Evolutionary conservation across 2,888 invertebrate species (phyloP).

Genomic region (Oxystoma pomonae): DNA sequence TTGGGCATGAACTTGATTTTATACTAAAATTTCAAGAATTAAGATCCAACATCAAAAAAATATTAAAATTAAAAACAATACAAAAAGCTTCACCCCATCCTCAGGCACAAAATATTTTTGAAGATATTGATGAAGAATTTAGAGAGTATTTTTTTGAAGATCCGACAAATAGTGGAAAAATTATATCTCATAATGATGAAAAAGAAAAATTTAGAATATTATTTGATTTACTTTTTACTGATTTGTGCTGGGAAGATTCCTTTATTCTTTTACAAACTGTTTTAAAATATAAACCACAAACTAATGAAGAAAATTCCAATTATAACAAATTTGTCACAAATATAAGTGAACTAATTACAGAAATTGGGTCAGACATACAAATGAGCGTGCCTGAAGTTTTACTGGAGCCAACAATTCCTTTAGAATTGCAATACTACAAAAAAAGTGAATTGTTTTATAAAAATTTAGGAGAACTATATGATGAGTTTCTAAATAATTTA

Average conservation of each 20-base stretch:
- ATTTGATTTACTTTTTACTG: slow-evolving; percentile 40
- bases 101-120: slow-evolving; percentile 57
- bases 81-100: slow-evolving; percentile 42
- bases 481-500: slow-evolving; percentile 43
- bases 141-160: not conserved
- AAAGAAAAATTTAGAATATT: slow-evolving; percentile 44
- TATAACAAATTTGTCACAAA: slow-evolving; percentile 37
- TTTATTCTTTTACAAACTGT: slow-evolving; percentile 35
- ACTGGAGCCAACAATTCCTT: slow-evolving; percentile 31
- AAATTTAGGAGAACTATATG: slow-evolving; percentile 48
- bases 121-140: slow-evolving; percentile 52
- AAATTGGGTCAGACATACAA: slow-evolving; percentile 28
- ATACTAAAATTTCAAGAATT: slow-evolving; percentile 59
- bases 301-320: slow-evolving; percentile 26
- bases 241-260: slow-evolving; percentile 35
- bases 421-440: slow-evolving; percentile 32
- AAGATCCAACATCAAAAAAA: slow-evolving; percentile 36
- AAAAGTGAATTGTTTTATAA: slow-evolving; percentile 33
- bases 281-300: slow-evolving; percentile 27
- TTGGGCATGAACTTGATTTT: slow-evolving; percentile 65
- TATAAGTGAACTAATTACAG: slow-evolving; percentile 32
- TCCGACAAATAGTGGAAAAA: not conserved
- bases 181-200: not conserved
- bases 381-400: slow-evolving; percentile 35
- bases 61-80: slow-evolving; percentile 41